Evolutionary conservation across 2,888 invertebrate species (phyloP).

Genomic region (Andrena chrysosceles): DNA sequence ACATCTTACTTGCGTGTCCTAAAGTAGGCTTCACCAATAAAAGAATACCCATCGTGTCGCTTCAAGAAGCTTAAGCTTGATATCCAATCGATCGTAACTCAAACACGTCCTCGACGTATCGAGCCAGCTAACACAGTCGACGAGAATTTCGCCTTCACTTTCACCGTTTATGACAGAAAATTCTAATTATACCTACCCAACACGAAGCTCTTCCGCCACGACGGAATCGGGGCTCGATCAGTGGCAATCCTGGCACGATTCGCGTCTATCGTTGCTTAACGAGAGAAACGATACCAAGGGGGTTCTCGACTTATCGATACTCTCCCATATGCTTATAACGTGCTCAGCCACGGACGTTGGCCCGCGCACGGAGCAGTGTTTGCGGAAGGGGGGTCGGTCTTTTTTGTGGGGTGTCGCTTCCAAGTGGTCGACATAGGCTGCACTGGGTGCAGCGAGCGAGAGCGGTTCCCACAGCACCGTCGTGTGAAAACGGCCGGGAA

Average conservation of each 20-base stretch:
- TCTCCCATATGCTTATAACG: constrained; percentile 52
- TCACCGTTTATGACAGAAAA: neutral
- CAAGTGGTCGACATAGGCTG: constrained; percentile 66
- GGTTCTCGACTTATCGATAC: constrained; percentile 55
- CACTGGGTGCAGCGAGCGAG: constrained; percentile 75
- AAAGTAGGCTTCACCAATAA: too few relatives aligned
- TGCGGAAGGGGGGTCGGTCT: constrained; percentile 73
- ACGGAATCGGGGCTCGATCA: constrained; percentile 1
- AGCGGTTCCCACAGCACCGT: constrained; percentile 81
- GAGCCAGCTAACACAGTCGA: neutral
- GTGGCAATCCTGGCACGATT: constrained; percentile 6
- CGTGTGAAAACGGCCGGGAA: constrained; percentile 82
- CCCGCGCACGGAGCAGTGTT: constrained; percentile 67
- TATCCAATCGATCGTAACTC: neutral
- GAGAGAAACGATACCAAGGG: constrained; percentile 23
- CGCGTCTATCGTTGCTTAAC: constrained; percentile 20
- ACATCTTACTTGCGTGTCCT: too few relatives aligned
- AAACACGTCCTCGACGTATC: neutral
- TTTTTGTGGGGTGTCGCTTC: constrained; percentile 71
- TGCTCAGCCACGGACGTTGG: constrained; percentile 33
- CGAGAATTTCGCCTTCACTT: neutral
- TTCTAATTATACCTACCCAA: neutral
- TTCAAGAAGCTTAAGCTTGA: neutral
- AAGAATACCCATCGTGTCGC: neutral
- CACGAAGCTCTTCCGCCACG: neutral